These are phyloP conservation scores for Hiodon tergisus DNA, from an alignment of 2,113 vertebrate genomes.

Conservation along the genomic window DNA sequence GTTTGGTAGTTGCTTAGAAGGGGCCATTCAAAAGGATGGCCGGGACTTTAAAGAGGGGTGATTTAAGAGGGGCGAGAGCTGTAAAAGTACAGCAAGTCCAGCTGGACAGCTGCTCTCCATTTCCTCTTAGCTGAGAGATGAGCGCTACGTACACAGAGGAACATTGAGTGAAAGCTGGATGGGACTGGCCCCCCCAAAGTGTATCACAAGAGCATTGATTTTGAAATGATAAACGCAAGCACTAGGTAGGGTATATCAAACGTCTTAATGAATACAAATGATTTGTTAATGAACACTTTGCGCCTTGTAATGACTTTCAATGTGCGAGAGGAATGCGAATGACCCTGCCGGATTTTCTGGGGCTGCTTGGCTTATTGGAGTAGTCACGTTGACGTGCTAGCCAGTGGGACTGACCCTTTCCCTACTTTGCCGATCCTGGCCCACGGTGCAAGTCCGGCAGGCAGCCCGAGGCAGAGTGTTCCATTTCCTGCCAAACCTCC, in stretches of 20 bases:
- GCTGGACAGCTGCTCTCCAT: conserved; percentile 10
- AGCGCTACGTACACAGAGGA: neutral
- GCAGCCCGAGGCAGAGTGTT: neutral
- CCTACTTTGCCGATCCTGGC: neutral
- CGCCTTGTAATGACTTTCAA: too few species aligned
- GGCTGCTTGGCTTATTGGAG: neutral
- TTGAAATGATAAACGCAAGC: neutral
- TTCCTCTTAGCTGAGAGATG: neutral
- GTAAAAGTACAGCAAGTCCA: conserved; percentile 1
- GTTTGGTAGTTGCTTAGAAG: neutral
- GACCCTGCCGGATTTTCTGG: neutral
- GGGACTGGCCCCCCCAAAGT: neutral
- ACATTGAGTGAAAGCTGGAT: neutral
- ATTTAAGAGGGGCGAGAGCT: conserved; percentile 1
- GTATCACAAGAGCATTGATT: neutral
- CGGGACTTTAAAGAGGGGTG: neutral
- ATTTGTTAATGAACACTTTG: too few species aligned
- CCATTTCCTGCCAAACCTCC: too few species aligned
- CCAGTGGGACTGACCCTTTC: conserved; percentile 11
- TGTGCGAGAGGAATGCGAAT: too few species aligned
- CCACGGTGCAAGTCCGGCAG: neutral
- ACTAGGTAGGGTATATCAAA: too few species aligned
- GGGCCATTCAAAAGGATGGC: conserved; percentile 1
- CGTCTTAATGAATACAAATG: too few species aligned
- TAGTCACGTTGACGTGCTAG: neutral